These are phyloP conservation scores for Alca torda DNA, from an alignment of 2,797 vertebrate species.

Conservation along the genomic window DNA sequence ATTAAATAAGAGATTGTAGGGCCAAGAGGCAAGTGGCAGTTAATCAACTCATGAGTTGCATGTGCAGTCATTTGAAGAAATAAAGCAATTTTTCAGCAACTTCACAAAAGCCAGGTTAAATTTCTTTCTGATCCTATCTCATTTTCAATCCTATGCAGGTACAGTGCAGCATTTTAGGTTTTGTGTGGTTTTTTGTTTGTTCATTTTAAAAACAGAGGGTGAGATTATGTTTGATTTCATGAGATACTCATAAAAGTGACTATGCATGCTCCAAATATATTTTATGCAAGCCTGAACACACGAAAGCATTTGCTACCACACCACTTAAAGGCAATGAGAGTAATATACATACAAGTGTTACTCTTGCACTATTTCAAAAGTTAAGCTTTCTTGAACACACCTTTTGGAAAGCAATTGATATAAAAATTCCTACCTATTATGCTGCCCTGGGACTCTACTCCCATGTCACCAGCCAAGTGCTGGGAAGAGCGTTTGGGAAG, in stretches of 20 bases:
- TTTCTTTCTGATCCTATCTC: not conserved
- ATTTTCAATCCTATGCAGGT: not conserved
- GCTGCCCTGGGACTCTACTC: constrained; percentile 62
- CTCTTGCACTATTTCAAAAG: not conserved
- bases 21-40: not conserved
- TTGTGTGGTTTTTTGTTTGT: not conserved
- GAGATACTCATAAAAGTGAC: not conserved
- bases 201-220: not conserved
- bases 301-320: not conserved
- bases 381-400: not conserved
- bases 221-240: not conserved
- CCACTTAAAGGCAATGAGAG: not conserved
- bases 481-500: constrained; percentile 79
- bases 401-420: not conserved
- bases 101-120: not conserved
- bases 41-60: not conserved
- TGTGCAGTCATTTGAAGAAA: not conserved
- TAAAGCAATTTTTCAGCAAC: not conserved
- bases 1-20: not conserved
- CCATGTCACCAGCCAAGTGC: constrained; percentile 71
- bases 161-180: not conserved
- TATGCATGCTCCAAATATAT: not conserved
- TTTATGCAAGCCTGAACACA: not conserved
- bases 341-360: not conserved
- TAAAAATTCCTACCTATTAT: constrained; percentile 63